phyloP scores from a whole-genome alignment of 2,888 invertebrate genomes.

The Trissonchulus sp. region DNA sequence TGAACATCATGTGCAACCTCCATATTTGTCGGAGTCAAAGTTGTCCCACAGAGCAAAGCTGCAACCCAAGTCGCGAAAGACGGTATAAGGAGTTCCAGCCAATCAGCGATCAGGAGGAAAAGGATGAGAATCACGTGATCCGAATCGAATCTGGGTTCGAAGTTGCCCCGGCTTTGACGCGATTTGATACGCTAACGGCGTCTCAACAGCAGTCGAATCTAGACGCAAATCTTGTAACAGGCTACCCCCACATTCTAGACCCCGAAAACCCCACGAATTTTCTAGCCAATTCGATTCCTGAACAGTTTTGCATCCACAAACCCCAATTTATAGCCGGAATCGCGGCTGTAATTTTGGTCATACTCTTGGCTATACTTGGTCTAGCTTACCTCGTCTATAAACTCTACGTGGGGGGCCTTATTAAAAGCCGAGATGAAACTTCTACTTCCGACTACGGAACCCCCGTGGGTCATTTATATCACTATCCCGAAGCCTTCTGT shows the following conservation, averaged over 20 bases:
- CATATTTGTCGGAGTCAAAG: conserved; percentile 37
- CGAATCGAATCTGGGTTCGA: background rate
- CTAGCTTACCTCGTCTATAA: background rate
- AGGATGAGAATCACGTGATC: background rate
- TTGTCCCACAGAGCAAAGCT: too few relatives aligned
- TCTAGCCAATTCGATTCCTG: too few relatives aligned
- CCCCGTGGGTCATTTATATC: background rate
- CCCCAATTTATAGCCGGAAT: background rate
- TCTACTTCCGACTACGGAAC: background rate
- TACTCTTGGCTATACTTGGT: background rate
- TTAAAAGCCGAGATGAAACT: background rate
- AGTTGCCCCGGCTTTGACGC: background rate
- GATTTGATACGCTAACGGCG: background rate
- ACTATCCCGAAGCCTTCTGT: background rate
- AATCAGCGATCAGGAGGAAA: background rate
- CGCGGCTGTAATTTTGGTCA: background rate
- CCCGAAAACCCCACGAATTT: background rate
- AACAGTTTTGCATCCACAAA: background rate
- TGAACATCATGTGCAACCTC: conserved; percentile 41
- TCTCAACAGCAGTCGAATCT: background rate
- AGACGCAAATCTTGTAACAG: background rate
- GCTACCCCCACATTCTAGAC: background rate
- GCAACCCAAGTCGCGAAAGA: background rate
- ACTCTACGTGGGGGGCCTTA: background rate
- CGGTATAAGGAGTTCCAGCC: background rate